phyloP scores from a whole-genome alignment of 2,888 invertebrate species.

The Sinohyriopsis cumingii region DNA sequence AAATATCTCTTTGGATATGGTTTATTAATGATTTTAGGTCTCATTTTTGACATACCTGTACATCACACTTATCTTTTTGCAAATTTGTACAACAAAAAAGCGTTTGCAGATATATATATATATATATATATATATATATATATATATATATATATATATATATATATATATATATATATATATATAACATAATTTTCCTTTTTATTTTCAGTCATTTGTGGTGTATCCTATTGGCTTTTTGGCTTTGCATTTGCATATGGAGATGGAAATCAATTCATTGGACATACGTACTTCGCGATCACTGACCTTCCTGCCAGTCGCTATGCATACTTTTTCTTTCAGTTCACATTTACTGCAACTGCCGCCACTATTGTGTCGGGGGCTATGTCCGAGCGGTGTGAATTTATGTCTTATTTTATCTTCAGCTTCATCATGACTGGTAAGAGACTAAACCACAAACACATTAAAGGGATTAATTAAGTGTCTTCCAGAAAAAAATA shows the following conservation, averaged over 20 bases:
- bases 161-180: too few species aligned
- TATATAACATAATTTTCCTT: too few species aligned
- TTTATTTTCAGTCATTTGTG: conserved; percentile 48
- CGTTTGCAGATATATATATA: too few species aligned
- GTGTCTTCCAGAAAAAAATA: too few species aligned
- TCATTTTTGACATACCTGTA: too few species aligned
- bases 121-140: too few species aligned
- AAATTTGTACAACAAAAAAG: too few species aligned
- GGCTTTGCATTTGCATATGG: conserved; percentile 57
- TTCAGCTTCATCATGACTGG: conserved; percentile 75
- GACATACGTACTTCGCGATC: conserved; percentile 63
- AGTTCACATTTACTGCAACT: conserved; percentile 76
- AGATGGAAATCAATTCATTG: conserved; percentile 67
- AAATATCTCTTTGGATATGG: too few species aligned
- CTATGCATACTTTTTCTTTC: conserved; percentile 73
- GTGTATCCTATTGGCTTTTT: conserved; percentile 54
- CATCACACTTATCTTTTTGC: too few species aligned
- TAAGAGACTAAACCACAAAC: conserved; percentile 36
- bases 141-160: too few species aligned
- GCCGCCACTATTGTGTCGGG: conserved; percentile 76
- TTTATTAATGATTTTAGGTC: too few species aligned
- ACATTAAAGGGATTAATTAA: too few species aligned
- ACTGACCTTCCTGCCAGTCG: conserved; percentile 36
- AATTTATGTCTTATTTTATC: conserved; percentile 74
- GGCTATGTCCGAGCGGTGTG: conserved; percentile 76